These are phyloP conservation scores for Gallinago paraguaiae DNA, from an alignment of 2,113 vertebrate species.

Conservation along the genomic window DNA sequence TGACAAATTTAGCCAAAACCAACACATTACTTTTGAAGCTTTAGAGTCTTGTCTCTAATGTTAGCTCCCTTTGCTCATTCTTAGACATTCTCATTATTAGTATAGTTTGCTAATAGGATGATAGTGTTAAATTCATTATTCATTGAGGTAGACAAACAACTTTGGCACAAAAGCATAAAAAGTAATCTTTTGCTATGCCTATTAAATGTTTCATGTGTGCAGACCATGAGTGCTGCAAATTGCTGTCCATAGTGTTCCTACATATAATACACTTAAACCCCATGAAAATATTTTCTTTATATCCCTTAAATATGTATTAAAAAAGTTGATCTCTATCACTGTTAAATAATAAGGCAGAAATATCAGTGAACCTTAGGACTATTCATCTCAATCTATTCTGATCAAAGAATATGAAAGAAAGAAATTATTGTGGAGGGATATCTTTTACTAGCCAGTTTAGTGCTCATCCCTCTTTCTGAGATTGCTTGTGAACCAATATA, in stretches of 20 bases:
- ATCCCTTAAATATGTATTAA: not conserved
- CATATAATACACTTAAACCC: not conserved
- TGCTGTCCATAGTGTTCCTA: not conserved
- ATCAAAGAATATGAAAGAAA: conserved; percentile 28
- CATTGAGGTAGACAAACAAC: not conserved
- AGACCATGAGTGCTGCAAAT: not conserved
- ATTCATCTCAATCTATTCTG: conserved; percentile 5
- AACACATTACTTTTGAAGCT: not conserved
- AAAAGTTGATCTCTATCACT: not conserved
- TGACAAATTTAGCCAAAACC: not conserved
- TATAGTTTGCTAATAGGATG: not conserved
- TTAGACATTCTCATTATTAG: not conserved
- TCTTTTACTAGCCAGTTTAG: not conserved
- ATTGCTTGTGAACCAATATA: conserved; percentile 7
- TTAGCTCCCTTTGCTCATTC: not conserved
- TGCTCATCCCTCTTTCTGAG: not conserved
- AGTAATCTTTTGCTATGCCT: not conserved
- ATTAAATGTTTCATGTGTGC: not conserved
- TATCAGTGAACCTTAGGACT: not conserved
- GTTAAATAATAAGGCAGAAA: not conserved
- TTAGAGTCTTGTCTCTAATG: not conserved
- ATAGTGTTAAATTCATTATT: not conserved
- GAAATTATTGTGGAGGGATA: not conserved
- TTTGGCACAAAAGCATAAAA: not conserved
- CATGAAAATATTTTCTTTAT: not conserved